Percentiles rank a stretch among this genome's conserved stretches.
These are phyloP conservation scores for Cephus spinipes DNA, from an alignment of 2,888 invertebrate genomes.

Conservation along the genomic window DNA sequence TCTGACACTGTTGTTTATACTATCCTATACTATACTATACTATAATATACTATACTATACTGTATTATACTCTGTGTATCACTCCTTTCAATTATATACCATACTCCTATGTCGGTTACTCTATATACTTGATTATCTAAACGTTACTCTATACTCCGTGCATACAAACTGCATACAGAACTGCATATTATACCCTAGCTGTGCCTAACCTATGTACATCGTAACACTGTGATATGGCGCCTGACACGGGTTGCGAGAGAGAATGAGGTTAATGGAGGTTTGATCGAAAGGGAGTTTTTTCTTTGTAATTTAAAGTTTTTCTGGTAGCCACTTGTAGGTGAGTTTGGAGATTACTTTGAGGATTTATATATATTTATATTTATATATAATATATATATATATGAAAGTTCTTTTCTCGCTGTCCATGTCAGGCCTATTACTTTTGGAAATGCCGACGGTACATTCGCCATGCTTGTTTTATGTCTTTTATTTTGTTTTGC, in stretches of 20 bases:
- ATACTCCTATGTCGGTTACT: background rate
- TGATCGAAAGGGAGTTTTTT: background rate
- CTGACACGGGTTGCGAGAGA: background rate
- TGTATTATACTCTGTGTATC: background rate
- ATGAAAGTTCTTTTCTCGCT: background rate
- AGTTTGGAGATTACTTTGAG: background rate
- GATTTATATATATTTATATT: background rate
- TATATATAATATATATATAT: no score
- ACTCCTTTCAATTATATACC: background rate
- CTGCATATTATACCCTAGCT: background rate
- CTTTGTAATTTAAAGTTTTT: no score
- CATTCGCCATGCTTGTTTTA: slow-evolving; percentile 14
- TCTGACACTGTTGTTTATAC: background rate
- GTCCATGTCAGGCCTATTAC: background rate
- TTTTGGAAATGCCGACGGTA: background rate
- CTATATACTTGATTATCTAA: background rate
- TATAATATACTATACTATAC: background rate
- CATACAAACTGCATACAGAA: background rate
- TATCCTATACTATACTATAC: background rate
- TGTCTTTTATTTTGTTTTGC: slow-evolving; percentile 18
- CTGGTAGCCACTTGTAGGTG: no score
- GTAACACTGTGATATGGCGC: background rate
- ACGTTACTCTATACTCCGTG: background rate
- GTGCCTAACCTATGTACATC: background rate
- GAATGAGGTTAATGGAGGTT: background rate